Evolutionary conservation across 2,113 vertebrate genomes (phyloP).

Genomic region (Chascanopsetta lugubris): DNA sequence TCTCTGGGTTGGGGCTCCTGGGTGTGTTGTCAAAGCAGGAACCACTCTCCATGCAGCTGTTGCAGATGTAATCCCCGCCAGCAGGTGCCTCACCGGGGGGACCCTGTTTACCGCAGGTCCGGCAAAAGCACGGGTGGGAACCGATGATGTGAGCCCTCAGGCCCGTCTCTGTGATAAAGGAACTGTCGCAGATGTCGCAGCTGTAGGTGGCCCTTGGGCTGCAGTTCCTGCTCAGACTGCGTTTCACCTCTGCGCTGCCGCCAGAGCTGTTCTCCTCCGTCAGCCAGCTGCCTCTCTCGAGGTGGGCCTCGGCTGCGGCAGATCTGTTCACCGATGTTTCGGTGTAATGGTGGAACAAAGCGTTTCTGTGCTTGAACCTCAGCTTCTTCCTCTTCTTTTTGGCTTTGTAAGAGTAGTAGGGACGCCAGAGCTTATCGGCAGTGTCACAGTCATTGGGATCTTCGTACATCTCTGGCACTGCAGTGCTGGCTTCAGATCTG

Average conservation of each 20-base stretch:
- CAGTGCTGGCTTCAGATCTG: slow-evolving; percentile 74
- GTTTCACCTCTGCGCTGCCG: slow-evolving; percentile 70
- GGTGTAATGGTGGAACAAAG: slow-evolving; percentile 64
- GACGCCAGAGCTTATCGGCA: slow-evolving; percentile 93
- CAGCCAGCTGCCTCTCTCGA: slow-evolving; percentile 43
- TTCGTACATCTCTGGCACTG: slow-evolving; percentile 83
- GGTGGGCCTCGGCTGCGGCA: slow-evolving; percentile 42
- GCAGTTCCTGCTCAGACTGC: slow-evolving; percentile 81
- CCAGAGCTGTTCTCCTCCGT: slow-evolving; percentile 73
- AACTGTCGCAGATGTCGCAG: slow-evolving; percentile 91
- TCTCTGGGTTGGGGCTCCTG: slow-evolving; percentile 90
- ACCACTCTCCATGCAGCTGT: slow-evolving; percentile 90
- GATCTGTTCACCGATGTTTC: slow-evolving; percentile 58
- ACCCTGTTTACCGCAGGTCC: slow-evolving; percentile 92
- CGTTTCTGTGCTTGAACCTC: slow-evolving; percentile 84
- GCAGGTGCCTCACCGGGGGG: slow-evolving; percentile 86
- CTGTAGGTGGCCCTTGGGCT: slow-evolving; percentile 80
- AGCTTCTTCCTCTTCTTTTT: slow-evolving; percentile 94
- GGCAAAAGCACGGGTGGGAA: slow-evolving; percentile 90
- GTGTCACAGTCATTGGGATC: slow-evolving; percentile 92
- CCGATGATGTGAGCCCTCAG: slow-evolving; percentile 91
- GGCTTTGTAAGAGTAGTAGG: slow-evolving; percentile 97
- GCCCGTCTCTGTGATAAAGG: slow-evolving; percentile 89
- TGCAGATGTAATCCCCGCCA: slow-evolving; percentile 90
- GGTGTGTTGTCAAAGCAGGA: slow-evolving; percentile 88